Evolutionary conservation across 2,888 invertebrate genomes (phyloP), one percentile per base, ranked within the genome.

Genomic region (Danaus chrysippus): DNA sequence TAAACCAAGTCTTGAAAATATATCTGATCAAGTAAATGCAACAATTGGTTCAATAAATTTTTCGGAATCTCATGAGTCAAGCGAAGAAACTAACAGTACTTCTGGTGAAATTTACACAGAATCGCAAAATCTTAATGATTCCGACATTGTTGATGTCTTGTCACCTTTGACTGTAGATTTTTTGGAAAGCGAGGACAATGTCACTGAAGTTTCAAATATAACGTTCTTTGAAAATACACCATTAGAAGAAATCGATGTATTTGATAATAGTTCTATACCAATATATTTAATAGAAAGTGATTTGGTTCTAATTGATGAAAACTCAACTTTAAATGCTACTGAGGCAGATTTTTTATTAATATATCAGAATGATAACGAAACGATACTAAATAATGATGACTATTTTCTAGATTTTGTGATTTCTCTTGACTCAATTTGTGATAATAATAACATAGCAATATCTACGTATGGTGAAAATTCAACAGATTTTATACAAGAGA

Each of bases 321-420:
- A 17, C 46, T 8, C 17, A 17, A 17, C 17, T 17, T 10, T 49
- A 9, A 49, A 49, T 17, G 6, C 3, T 10, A 49, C 17, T 49
- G 10, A 17, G 10, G 17, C 10, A 11, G 49, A 17, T 49, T 17
- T 49, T 1, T 34, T 34, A 34, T 6, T 34, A 34, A 34, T 6
- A 34, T 34, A 34, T 34, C 23, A 34, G 23, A 34, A n/a, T 17
- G 49, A 49, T 17, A 3, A 10, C 15, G 49, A 49, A 17, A 17
- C 17, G 3, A 49, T 1, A 17, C 15, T 1, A 10, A 19, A 52
- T 13, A 49, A 46, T n/a, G 64, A 52, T 2, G 60, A 58, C 17
- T 56, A 15, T 54, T 65, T 67, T 57, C 56, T 67, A 42, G 59
- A 67, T 54, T 57, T 67, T 10, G 44, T 65, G 42, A 41, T 67